These are phyloP conservation scores for Lichenostomus cassidix DNA, from an alignment of 2,113 vertebrate species.

Conservation along the genomic window DNA sequence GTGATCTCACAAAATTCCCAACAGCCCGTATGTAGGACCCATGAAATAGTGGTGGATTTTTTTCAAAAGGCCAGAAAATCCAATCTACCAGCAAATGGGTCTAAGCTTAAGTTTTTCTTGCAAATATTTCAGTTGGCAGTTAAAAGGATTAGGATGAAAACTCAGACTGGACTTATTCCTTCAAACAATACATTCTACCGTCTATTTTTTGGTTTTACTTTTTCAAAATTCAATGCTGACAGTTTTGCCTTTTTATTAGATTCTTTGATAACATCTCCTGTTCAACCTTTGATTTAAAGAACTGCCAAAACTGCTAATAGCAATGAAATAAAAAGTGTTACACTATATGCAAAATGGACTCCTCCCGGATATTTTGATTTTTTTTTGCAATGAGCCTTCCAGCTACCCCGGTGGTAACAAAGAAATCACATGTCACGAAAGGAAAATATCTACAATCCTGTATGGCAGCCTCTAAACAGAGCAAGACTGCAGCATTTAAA, in stretches of 20 bases:
- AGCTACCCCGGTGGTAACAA: not conserved
- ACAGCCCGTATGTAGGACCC: fast-evolving
- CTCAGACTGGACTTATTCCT: not conserved
- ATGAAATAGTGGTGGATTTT: not conserved
- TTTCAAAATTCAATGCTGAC: not conserved
- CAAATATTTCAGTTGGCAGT: not conserved
- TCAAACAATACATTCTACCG: not conserved
- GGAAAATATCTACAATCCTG: not conserved
- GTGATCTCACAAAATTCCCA: not conserved
- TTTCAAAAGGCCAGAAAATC: not conserved
- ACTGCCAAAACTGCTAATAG: not conserved
- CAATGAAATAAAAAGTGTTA: not conserved
- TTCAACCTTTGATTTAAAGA: not conserved
- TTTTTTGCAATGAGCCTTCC: not conserved
- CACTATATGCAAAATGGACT: not conserved
- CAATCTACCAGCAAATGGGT: not conserved
- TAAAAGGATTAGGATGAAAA: not conserved
- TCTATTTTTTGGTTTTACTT: not conserved
- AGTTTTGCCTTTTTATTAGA: not conserved
- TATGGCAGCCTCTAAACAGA: not conserved
- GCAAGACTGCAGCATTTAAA: not conserved
- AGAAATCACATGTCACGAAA: not conserved
- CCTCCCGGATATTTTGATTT: not conserved
- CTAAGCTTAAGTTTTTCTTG: not conserved
- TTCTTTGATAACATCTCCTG: not conserved